Percentiles rank a stretch among this genome's conserved stretches.
Evolutionary conservation across 2,113 vertebrate species (phyloP).

Genomic region (Pardalotus punctatus): DNA sequence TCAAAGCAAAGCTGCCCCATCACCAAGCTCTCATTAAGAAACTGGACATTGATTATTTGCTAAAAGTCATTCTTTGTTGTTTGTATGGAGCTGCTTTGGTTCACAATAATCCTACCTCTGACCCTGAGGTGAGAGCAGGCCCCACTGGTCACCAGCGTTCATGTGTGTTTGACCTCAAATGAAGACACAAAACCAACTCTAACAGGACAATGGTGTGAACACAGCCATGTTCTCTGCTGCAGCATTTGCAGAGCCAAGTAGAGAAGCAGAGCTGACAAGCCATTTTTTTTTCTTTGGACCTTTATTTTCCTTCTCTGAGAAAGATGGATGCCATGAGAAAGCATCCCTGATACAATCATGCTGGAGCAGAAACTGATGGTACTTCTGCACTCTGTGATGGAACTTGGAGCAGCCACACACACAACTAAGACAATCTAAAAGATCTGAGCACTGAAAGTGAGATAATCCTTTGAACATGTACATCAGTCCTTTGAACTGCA

Average conservation of each 20-base stretch:
- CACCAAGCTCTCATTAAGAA: background rate
- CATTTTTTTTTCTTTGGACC: background rate
- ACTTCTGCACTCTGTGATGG: background rate
- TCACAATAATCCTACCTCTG: background rate
- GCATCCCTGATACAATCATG: rapidly evolving
- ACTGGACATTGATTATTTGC: background rate
- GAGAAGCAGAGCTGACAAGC: background rate
- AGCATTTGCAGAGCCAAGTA: background rate
- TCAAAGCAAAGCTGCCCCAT: background rate
- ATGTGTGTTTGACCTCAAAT: background rate
- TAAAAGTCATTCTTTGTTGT: background rate
- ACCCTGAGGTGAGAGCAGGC: background rate
- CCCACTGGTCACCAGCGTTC: background rate
- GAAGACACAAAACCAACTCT: background rate
- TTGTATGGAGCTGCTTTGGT: background rate
- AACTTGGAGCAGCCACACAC: background rate
- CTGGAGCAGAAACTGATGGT: background rate
- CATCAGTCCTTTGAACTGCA: background rate
- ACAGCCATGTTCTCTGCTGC: background rate
- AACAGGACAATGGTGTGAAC: background rate
- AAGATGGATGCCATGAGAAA: background rate
- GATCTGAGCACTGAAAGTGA: background rate
- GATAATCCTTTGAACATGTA: background rate
- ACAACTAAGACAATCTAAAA: background rate
- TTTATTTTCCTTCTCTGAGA: background rate